A percentile compares a stretch with the other conserved stretches of the same genome.
Evolutionary conservation across 2,888 invertebrate genomes (phyloP).

Genomic region (Gonocerus acuteangulatus): DNA sequence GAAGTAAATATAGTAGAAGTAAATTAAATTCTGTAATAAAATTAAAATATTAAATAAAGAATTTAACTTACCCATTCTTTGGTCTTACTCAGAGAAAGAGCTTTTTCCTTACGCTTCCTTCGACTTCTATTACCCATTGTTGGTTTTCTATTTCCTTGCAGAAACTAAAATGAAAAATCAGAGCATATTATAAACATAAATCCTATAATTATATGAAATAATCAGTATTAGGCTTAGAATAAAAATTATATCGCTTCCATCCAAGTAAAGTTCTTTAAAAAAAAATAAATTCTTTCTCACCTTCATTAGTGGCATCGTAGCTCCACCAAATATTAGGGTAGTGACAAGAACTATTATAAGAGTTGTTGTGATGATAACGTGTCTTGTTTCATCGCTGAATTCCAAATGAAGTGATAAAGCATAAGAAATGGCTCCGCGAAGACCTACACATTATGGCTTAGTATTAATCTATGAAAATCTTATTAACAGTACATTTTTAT

Average conservation of each 20-base stretch:
- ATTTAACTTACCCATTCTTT: conserved; percentile 71
- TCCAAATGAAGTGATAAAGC: conserved; percentile 92
- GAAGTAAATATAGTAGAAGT: too few relatives aligned
- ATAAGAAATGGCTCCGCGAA: conserved; percentile 96
- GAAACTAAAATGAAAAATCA: conserved; percentile 48
- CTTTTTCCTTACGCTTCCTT: conserved; percentile 60
- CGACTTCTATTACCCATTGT: conserved; percentile 46
- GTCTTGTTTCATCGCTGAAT: conserved; percentile 86
- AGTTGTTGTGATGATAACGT: conserved; percentile 95
- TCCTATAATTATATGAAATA: too few relatives aligned
- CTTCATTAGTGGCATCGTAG: conserved; percentile 94
- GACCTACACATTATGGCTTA: conserved; percentile 56
- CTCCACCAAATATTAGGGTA: conserved; percentile 89
- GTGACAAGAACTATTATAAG: conserved; percentile 96
- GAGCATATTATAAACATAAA: background rate
- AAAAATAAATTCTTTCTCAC: conserved; percentile 34
- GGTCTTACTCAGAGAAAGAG: conserved; percentile 92
- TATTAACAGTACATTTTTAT: too few relatives aligned
- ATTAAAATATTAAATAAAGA: background rate
- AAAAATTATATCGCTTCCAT: background rate
- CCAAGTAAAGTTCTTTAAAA: background rate
- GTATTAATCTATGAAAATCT: too few relatives aligned
- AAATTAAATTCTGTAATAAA: too few relatives aligned
- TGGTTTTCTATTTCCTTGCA: conserved; percentile 62
- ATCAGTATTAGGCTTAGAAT: background rate